Evolutionary conservation across 2,888 invertebrate species (phyloP).

Genomic region (Patella depressa): DNA sequence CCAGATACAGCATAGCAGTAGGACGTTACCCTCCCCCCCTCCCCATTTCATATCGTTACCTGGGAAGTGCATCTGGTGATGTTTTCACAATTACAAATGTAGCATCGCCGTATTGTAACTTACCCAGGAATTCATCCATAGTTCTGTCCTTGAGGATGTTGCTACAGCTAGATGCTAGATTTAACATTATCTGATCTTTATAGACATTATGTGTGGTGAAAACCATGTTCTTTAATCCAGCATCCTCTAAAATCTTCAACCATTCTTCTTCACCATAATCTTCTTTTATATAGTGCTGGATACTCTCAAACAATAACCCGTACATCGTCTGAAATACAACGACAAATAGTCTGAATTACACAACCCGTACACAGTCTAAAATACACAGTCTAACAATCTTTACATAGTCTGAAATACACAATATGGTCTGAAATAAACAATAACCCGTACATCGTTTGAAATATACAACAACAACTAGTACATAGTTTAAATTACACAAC

Average conservation of each 20-base stretch:
- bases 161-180: slow-evolving; percentile 84
- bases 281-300: slow-evolving; percentile 91
- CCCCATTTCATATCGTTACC: no score
- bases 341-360: neutral
- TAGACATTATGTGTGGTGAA: slow-evolving; percentile 86
- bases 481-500: no score
- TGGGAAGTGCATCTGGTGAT: no score
- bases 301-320: slow-evolving; percentile 92
- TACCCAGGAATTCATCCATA: slow-evolving; percentile 46
- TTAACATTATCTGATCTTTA: slow-evolving; percentile 86
- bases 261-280: slow-evolving; percentile 94
- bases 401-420: no score
- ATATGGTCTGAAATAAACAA: no score
- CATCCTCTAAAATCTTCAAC: slow-evolving; percentile 89
- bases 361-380: no score
- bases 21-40: no score
- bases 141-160: slow-evolving; percentile 74
- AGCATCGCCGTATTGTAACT: neutral
- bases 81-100: no score
- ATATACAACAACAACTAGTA: no score
- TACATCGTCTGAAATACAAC: slow-evolving; percentile 79
- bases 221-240: slow-evolving; percentile 88
- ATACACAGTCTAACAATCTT: no score
- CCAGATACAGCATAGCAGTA: no score
- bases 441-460: no score